Evolutionary conservation across 1,140 invertebrate species (phyloP).

Genomic region (Triops longicaudatus): DNA sequence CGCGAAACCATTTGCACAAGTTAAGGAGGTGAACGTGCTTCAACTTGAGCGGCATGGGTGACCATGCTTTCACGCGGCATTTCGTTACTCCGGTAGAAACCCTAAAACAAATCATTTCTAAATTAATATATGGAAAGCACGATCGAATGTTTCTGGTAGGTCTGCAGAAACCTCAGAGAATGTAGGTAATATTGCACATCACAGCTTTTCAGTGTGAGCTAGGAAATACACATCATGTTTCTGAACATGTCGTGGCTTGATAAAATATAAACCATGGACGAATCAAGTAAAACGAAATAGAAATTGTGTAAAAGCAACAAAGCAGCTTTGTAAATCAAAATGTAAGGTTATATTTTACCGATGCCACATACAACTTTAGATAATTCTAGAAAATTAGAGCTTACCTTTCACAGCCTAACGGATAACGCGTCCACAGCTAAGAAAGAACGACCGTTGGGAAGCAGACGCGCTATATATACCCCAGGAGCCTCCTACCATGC

Average conservation of each 20-base stretch:
- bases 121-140: neutral
- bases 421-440: neutral
- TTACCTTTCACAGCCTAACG: neutral
- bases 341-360: neutral
- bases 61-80: no score
- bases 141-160: no score
- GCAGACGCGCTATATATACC: neutral
- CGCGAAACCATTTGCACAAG: no score
- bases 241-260: neutral
- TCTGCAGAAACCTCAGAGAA: conserved; percentile 1
- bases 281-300: neutral
- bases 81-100: no score
- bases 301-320: no score
- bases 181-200: conserved; percentile 1
- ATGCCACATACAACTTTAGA: neutral
- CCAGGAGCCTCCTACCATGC: no score
- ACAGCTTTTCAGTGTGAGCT: conserved; percentile 14
- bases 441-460: neutral
- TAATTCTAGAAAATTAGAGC: neutral
- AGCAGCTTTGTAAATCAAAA: neutral
- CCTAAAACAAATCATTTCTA: no score
- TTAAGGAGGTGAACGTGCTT: no score
- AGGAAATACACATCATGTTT: conserved; percentile 5
- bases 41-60: no score
- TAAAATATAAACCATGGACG: neutral